Conservation (phyloP, 2,113 vertebrate species). For the Mus musculus region GRCm39 chr13:57967001-57967500, state of each 20-base stretch:
- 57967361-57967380: too few relatives aligned
- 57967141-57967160: not conserved
- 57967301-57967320: not conserved
- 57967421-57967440: not conserved
- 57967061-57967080: not conserved
- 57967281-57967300: not conserved
- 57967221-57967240: not conserved
- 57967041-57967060: not conserved
- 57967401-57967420: too few relatives aligned
- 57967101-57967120: too few relatives aligned
- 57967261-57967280: not conserved
- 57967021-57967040: not conserved
- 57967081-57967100: not conserved
- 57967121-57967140: not conserved
- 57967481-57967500: not conserved
- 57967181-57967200: not conserved
- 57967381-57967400: not conserved
- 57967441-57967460: not conserved
- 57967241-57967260: not conserved
- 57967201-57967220: too few relatives aligned
- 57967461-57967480: not conserved
- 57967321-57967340: not conserved
- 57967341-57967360: not conserved
- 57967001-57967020: not conserved
- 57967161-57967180: fast-evolving